A percentile compares a stretch with the other conserved stretches of the same genome.
These are phyloP conservation scores for Lytechinus variegatus DNA, from an alignment of 35 echinoderm and acorn worm genomes.

Conservation along the genomic window DNA sequence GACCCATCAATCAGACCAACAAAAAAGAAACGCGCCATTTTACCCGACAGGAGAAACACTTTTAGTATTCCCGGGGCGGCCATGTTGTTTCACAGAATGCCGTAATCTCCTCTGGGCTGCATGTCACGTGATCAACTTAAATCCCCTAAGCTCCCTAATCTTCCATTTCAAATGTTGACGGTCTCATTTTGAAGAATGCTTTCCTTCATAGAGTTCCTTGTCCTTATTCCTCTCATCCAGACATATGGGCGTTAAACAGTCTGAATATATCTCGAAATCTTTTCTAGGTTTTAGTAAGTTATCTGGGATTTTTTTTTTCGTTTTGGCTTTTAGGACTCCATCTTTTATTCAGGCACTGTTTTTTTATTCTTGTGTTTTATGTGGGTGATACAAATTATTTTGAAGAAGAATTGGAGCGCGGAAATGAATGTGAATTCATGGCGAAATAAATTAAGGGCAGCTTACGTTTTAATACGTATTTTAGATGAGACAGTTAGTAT, in stretches of 20 bases:
- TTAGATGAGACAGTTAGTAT: not conserved
- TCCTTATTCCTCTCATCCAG: not conserved
- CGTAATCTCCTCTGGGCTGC: not conserved
- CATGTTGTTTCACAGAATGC: not conserved
- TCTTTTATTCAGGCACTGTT: not conserved
- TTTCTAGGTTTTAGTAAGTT: not conserved
- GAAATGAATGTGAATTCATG: not conserved
- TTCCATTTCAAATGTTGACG: not conserved
- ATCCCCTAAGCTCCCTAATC: not conserved
- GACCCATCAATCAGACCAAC: not conserved
- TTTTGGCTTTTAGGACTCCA: no score
- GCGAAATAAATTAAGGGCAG: not conserved
- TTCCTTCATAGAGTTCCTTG: not conserved
- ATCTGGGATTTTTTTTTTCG: not conserved
- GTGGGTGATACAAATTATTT: not conserved
- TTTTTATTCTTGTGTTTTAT: not conserved
- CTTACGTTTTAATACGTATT: not conserved
- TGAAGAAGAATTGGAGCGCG: conserved; percentile 2
- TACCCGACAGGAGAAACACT: not conserved
- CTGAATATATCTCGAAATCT: no score
- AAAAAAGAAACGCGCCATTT: not conserved
- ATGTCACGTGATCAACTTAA: not conserved
- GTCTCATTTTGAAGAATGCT: not conserved
- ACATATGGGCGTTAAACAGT: not conserved
- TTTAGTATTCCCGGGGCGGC: not conserved